Base-by-base conservation (phyloP, 2,888 invertebrate genomes). In the Pollenia labialis region DNA sequence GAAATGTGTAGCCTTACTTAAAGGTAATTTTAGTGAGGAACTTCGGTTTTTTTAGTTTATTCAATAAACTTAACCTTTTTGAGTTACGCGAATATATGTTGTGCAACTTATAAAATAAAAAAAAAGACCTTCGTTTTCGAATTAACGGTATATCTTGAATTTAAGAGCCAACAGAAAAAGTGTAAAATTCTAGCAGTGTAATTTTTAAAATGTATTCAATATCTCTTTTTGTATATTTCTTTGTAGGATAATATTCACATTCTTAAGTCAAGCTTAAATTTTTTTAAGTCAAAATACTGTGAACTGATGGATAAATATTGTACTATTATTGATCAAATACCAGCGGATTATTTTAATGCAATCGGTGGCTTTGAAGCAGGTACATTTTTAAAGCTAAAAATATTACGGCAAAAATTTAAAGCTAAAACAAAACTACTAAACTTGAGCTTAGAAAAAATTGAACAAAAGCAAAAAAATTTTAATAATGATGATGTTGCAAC, bases 271-370 rank as follows among this genome's bases (percentile, higher is more conserved):
- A 90, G 90, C n/a, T 88, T 91, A 0, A 80, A 85, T 1, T 90
- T 91, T 58, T 91, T 94, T 77, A 95, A 94, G 91, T 92, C 93
- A 74, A 94, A 95, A 86, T 95, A 96, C 88, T 93, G 95, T 87
- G 94, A 95, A 89, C 90, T 96, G 54, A 92, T 96, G 89, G 96
- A 96, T 89, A 96, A 95, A 92, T 95, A 95, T 89, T 95, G 94
- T 86, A 93, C 92, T 32, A 95, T 95, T 0, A 94, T 96, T 88
- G 95, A 95, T 88, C 95, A 94, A 92, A 95, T 96, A 89, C 96
- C 96, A 1, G 92, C 95, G 14, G 93, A 94, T 87, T 94, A 95
- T 56, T 94, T 95, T 87, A 94, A 94, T 88, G 94, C 94, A 87
- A 94, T 96, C 75, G 95, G 95, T 2, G 95, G 95, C 0, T 96